These are phyloP conservation scores for Lepus timidus DNA, from an alignment of 2,113 vertebrate species.

Conservation along the genomic window DNA sequence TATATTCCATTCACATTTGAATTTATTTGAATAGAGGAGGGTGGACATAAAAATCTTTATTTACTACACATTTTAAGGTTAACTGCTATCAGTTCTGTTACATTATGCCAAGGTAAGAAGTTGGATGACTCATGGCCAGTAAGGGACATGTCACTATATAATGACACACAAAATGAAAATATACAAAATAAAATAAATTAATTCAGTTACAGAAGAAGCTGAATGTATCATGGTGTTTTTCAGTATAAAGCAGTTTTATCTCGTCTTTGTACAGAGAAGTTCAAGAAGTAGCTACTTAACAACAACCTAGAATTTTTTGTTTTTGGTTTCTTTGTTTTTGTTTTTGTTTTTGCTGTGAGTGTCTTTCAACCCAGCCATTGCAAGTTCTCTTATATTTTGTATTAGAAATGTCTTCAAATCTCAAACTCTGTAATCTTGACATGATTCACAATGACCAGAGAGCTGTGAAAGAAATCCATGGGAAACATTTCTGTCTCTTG, in stretches of 20 bases:
- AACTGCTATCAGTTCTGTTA: slow-evolving; percentile 18
- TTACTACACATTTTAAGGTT: slow-evolving; percentile 36
- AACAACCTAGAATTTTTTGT: not conserved
- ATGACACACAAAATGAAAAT: not conserved
- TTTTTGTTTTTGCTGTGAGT: not conserved
- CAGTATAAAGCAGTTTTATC: not conserved
- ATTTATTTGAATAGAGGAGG: slow-evolving; percentile 12
- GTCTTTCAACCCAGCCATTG: not conserved
- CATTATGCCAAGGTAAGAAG: not conserved
- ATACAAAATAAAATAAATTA: not conserved
- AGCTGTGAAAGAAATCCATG: not conserved
- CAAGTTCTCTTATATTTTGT: not conserved
- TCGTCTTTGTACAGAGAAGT: slow-evolving; percentile 15
- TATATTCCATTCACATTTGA: not conserved
- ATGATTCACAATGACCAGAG: slow-evolving; percentile 18
- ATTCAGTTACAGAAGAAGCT: slow-evolving; percentile 30
- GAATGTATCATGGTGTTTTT: not conserved
- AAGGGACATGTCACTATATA: slow-evolving; percentile 27
- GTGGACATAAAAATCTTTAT: slow-evolving; percentile 35
- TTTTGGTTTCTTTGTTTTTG: too few relatives aligned
- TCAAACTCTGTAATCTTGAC: slow-evolving; percentile 28
- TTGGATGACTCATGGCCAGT: not conserved
- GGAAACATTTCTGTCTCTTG: slow-evolving; percentile 9
- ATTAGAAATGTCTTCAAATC: slow-evolving; percentile 25
- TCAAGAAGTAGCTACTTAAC: not conserved